These are phyloP conservation scores for Aptenodytes forsteri DNA, from an alignment of 2,113 vertebrate genomes.

Conservation along the genomic window DNA sequence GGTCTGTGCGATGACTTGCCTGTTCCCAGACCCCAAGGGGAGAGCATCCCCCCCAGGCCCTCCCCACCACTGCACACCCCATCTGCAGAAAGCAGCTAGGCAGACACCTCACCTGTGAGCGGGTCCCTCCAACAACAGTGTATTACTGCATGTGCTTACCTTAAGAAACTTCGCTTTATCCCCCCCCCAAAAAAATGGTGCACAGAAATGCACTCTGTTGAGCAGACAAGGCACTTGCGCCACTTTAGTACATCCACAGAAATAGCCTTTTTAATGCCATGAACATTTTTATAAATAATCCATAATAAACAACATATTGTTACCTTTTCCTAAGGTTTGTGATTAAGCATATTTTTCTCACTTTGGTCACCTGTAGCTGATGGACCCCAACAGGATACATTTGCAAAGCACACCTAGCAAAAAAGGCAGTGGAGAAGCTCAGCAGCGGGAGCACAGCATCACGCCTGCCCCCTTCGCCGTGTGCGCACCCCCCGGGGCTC, in stretches of 20 bases:
- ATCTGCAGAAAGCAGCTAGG: background rate
- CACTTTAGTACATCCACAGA: background rate
- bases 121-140: background rate
- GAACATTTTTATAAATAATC: background rate
- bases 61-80: background rate
- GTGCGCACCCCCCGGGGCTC: background rate
- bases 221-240: background rate
- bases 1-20: background rate
- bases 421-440: background rate
- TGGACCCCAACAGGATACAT: background rate
- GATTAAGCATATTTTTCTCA: too few relatives aligned
- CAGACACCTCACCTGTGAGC: background rate
- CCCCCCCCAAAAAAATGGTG: background rate
- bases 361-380: background rate
- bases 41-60: background rate
- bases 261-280: background rate
- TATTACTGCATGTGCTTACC: background rate
- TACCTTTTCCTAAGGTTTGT: background rate
- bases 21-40: background rate
- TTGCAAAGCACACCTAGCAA: background rate
- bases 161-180: background rate
- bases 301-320: background rate
- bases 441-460: background rate
- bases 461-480: fast-evolving
- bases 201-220: background rate